These are phyloP conservation scores for Steinernema scapterisci DNA, from an alignment of 2,888 invertebrate species.

Conservation along the genomic window DNA sequence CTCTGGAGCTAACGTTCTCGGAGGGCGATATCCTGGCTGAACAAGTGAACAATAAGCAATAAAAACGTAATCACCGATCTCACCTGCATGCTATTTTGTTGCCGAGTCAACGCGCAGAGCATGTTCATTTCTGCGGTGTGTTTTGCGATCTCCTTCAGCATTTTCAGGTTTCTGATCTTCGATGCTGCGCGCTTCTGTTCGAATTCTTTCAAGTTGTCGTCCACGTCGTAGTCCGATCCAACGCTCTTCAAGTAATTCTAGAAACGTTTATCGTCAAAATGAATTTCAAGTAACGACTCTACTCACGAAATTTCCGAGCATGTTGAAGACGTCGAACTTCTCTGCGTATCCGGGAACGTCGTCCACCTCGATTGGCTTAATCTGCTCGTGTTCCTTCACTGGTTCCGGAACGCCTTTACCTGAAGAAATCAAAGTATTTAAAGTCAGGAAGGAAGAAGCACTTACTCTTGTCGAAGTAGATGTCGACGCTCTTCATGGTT, in stretches of 20 bases:
- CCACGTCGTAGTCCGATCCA: constrained; percentile 2
- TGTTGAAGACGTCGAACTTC: constrained; percentile 27
- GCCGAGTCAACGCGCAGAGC: not conserved
- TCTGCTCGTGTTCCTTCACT: constrained; percentile 10
- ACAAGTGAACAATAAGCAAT: not conserved
- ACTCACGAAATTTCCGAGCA: not conserved
- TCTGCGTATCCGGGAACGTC: not conserved
- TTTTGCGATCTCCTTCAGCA: constrained; percentile 1
- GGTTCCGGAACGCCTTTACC: not conserved
- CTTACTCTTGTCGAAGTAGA: not conserved
- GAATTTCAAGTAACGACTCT: not conserved
- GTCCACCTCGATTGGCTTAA: not conserved
- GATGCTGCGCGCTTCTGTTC: not conserved
- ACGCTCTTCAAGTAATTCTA: not conserved
- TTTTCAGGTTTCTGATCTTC: not conserved
- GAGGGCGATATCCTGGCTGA: constrained; percentile 1
- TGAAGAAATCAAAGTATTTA: not conserved
- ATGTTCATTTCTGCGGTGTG: constrained; percentile 9
- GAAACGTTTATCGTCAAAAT: not conserved
- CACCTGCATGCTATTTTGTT: not conserved
- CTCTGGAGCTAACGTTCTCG: not conserved
- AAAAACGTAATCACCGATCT: not conserved
- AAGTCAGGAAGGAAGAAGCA: no score
- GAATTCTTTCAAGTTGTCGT: not conserved
- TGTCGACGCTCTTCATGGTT: not conserved